Base-by-base conservation (phyloP, 1,140 invertebrate species). In the Asbolus verrucosus region DNA sequence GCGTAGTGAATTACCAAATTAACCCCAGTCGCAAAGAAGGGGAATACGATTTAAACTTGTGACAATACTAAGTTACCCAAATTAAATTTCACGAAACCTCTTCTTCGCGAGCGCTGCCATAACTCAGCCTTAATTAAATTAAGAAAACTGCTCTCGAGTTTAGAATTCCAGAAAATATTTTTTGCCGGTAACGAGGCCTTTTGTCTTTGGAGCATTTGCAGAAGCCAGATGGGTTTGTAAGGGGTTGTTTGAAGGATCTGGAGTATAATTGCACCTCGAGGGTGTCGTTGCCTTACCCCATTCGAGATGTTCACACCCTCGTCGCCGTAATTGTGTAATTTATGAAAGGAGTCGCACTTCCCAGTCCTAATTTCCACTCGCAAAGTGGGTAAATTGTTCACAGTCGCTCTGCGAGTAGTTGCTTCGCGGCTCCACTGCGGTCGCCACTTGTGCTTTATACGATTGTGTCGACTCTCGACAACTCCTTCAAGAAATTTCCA, bases 61-160 rank as follows among this genome's bases (percentile, higher is more conserved):
- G 74, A 77, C 76, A 76, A 77, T 76, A 75, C 76, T 74, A 77
- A 77, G 68, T 76, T 74, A 69, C 72, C 73, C 73, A 74, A 77
- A 77, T 76, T 75, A 76, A 77, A 77, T 77, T 77, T 76, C 73
- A 66, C 71, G 46, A 73, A 67, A 70, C 67, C 62, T 66, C 67
- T 61, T 65, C 50, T 54, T 62, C 62, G 60, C 66, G 69, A 73
- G 61, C 70, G 68, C 69, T 38, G 50, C 72, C 72, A 75, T 77
- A 77, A 77, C 72, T 77, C 73, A 74, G 70, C 46, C 69, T 72
- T 74, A 77, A 77, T 77, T 77, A 77, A 77, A 77, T 77, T 75
- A 77, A 77, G 76, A 77, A 77, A 76, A 75, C 72, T 71, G 73
- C 63, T 46, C 65, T 62, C 54, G 21, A 43, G 67, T 66, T 67